A percentile compares a stretch with the other conserved stretches of the same genome.
phyloP scores from a whole-genome alignment of 2,113 vertebrate species.

The Alligator sinensis region DNA sequence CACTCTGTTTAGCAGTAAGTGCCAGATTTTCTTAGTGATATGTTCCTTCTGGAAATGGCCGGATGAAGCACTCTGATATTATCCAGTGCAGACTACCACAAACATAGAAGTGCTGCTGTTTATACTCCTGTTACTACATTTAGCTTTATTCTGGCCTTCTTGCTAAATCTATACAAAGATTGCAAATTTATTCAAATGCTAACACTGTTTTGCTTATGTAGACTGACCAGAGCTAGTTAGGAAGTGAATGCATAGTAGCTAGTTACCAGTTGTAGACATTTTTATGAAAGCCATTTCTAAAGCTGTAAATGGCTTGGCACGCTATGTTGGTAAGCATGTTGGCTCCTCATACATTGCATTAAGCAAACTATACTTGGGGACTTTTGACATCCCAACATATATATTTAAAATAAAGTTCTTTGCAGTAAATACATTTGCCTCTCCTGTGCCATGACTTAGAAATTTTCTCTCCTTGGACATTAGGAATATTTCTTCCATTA shows the following conservation, averaged over 20 bases:
- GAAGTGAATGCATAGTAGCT: not conserved
- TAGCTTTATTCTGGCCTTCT: not conserved
- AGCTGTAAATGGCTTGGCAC: not conserved
- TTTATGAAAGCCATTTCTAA: not conserved
- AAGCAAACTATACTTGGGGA: not conserved
- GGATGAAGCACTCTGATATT: not conserved
- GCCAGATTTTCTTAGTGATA: not conserved
- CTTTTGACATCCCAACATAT: constrained; percentile 21
- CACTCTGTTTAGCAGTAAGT: not conserved
- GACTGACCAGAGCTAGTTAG: constrained; percentile 8
- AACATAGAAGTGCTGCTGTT: not conserved
- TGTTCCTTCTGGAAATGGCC: constrained; percentile 5
- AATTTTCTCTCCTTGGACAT: constrained; percentile 29
- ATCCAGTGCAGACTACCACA: not conserved
- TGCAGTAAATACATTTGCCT: constrained; percentile 35
- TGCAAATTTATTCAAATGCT: constrained; percentile 1
- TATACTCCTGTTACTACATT: not conserved
- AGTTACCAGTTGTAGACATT: not conserved
- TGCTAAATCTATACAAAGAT: not conserved
- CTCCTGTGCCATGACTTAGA: not conserved
- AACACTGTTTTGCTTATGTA: not conserved
- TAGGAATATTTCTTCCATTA: not conserved
- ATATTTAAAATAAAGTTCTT: constrained; percentile 13
- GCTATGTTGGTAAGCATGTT: not conserved
- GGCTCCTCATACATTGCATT: not conserved